A percentile compares a stretch with the other conserved stretches of the same genome.
These are phyloP conservation scores for Gallinago stenura DNA, from an alignment of 2,797 vertebrate species.

Conservation along the genomic window DNA sequence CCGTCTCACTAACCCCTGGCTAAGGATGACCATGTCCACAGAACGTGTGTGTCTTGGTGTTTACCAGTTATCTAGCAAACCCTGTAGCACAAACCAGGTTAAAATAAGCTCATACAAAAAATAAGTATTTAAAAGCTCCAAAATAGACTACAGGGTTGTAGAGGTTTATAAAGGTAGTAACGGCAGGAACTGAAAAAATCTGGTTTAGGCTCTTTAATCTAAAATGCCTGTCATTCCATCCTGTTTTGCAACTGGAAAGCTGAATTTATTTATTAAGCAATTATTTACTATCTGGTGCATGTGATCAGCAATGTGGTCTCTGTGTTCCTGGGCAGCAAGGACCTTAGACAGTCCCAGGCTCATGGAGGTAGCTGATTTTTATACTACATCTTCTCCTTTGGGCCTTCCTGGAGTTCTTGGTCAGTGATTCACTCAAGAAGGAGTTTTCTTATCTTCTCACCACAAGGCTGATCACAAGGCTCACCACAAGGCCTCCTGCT, in stretches of 20 bases:
- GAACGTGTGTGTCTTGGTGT: background rate
- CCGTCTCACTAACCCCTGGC: rapidly evolving
- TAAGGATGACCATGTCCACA: background rate
- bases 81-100: background rate
- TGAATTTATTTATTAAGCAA: background rate
- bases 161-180: background rate
- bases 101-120: background rate
- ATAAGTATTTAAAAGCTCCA: background rate
- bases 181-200: background rate
- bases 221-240: background rate
- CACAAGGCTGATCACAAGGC: background rate
- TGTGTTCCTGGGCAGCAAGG: background rate
- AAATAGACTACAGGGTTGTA: background rate
- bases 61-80: background rate
- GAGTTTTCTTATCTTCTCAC: background rate
- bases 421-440: background rate
- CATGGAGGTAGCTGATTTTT: background rate
- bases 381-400: background rate
- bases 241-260: background rate
- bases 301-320: background rate
- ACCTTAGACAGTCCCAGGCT: background rate
- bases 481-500: background rate
- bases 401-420: background rate
- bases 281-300: background rate
- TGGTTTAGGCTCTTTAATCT: background rate